phyloP scores from a whole-genome alignment of 2,113 vertebrate genomes.

The Tonatia bakeri region DNA sequence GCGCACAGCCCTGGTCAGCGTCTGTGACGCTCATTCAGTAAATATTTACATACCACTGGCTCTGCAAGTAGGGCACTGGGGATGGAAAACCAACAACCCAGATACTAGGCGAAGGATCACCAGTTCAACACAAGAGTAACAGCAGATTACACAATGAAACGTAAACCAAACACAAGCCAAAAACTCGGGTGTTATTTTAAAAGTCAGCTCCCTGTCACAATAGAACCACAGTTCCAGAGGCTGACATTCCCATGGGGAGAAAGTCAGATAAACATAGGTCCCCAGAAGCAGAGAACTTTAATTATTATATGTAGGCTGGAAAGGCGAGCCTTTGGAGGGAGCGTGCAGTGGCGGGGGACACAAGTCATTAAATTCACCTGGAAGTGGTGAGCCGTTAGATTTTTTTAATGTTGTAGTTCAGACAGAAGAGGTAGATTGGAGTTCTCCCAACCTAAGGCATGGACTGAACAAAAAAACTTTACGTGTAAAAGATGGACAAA shows the following conservation, averaged over 20 bases:
- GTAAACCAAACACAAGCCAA: conserved; percentile 18
- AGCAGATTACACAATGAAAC: conserved; percentile 29
- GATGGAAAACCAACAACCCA: neutral
- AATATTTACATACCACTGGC: neutral
- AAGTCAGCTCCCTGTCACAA: neutral
- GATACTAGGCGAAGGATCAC: neutral
- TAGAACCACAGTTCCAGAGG: neutral
- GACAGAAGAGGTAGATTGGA: neutral
- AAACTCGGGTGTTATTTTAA: conserved; percentile 38
- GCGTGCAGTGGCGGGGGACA: neutral
- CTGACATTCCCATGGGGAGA: neutral
- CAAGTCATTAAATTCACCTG: neutral
- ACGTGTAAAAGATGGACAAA: neutral
- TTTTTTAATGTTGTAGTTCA: neutral
- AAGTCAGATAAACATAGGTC: neutral
- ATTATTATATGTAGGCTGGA: neutral
- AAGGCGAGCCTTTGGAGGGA: neutral
- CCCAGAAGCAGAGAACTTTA: neutral
- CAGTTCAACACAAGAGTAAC: neutral
- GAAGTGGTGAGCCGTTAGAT: neutral
- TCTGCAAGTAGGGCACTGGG: neutral
- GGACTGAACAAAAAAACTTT: neutral
- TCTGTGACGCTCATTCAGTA: neutral
- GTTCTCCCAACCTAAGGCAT: neutral
- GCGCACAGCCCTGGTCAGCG: neutral